Percentiles rank a stretch among this genome's conserved stretches.
Conservation (phyloP, 2,888 invertebrate species). For the Zootermopsis nevadensis region DNA sequence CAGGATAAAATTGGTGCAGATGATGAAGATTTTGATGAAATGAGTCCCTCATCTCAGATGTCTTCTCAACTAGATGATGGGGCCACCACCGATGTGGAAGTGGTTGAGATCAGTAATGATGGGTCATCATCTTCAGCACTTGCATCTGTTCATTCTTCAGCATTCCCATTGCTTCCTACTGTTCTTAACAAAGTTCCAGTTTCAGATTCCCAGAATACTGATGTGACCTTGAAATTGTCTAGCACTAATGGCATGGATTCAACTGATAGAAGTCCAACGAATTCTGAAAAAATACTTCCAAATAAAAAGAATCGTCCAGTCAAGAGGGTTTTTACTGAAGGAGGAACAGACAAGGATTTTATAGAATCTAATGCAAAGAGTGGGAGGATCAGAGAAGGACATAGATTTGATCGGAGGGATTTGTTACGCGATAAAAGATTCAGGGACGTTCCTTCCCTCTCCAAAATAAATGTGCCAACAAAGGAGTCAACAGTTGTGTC, state of each 20-base stretch:
- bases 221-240: constrained; percentile 29
- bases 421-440: constrained; percentile 19
- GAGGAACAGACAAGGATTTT: constrained; percentile 62
- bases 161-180: constrained; percentile 28
- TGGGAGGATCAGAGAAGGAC: constrained; percentile 53
- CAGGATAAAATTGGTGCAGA: constrained; percentile 49
- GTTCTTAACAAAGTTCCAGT: not conserved
- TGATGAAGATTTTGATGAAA: constrained; percentile 49
- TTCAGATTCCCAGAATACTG: constrained; percentile 22
- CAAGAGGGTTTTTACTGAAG: constrained; percentile 62
- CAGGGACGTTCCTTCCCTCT: not conserved
- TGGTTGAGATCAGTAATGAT: constrained; percentile 43
- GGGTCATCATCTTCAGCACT: constrained; percentile 34
- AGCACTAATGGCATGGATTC: constrained; percentile 42
- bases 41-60: constrained; percentile 24
- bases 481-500: constrained; percentile 17
- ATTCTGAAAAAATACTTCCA: constrained; percentile 25
- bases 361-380: constrained; percentile 56
- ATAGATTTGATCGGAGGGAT: constrained; percentile 13
- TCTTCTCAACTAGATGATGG: constrained; percentile 37
- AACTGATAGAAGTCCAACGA: not conserved
- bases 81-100: constrained; percentile 41
- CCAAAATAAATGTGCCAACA: constrained; percentile 34
- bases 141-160: constrained; percentile 2
- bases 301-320: constrained; percentile 55